A percentile compares a stretch with the other conserved stretches of the same genome.
Evolutionary conservation across 2,113 vertebrate genomes (phyloP).

Genomic region (Entelurus aequoreus): DNA sequence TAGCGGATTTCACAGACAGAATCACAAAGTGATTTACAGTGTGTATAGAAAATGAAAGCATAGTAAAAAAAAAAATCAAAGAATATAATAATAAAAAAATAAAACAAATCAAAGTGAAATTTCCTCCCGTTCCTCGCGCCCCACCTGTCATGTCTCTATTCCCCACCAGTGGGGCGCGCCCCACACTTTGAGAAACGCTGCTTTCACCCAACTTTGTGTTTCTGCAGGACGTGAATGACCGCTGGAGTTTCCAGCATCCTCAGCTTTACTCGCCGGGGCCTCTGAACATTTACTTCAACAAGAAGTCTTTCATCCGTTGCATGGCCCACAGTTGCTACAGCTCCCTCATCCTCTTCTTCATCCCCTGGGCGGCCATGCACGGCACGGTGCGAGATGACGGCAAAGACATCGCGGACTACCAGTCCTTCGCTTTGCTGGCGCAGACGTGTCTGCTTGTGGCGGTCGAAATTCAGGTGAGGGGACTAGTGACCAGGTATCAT

Average conservation of each 20-base stretch:
- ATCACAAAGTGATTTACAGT: no score
- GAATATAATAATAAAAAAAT: no score
- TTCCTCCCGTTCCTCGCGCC: no score
- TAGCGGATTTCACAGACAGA: no score
- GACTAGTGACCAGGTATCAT: no score
- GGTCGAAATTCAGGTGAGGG: conserved; percentile 80
- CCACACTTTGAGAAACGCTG: no score
- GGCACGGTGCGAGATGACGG: conserved; percentile 83
- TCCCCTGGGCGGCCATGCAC: conserved; percentile 80
- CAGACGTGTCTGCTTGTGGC: conserved; percentile 86
- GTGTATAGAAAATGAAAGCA: no score
- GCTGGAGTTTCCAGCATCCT: conserved; percentile 85
- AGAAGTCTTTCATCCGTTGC: conserved; percentile 78
- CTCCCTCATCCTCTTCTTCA: conserved; percentile 90
- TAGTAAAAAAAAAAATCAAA: no score
- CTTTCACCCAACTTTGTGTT: not conserved
- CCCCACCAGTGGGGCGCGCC: no score
- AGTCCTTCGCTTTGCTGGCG: conserved; percentile 86
- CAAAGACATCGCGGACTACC: conserved; percentile 85
- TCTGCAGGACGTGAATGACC: conserved; percentile 86
- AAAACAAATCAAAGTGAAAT: no score
- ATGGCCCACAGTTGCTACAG: conserved; percentile 86
- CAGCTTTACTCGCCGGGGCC: conserved; percentile 89
- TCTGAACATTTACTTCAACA: conserved; percentile 86
- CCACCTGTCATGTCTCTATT: no score